Evolutionary conservation across 2,113 vertebrate species (phyloP), one percentile per base, ranked within the genome.

Genomic region (Corythornis madagascariensis): DNA sequence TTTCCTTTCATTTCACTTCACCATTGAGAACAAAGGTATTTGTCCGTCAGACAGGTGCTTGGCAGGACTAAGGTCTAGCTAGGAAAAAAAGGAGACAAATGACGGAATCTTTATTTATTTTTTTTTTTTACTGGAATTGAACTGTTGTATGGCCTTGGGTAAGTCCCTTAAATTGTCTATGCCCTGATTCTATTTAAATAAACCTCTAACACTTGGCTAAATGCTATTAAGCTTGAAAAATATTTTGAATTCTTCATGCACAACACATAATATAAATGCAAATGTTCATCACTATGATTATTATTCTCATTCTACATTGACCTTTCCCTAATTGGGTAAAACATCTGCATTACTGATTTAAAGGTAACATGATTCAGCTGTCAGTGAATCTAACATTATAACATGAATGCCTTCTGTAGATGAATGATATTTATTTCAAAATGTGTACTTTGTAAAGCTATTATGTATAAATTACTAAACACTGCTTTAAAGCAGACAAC

Each of bases 1-100:
- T 93, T 95, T 93, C 89, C 91, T 89, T 79, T 73, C 55, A 73
- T 87, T 92, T 92, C 50, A 70, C 40, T 83, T 80, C 75, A 74
- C 67, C 40, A 11, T 53, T 52, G 75, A 91, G 87, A 89, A 38
- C 56, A 77, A 80, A 43, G 7, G 14, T 86, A 89, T 88, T 92
- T 91, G 74, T 96, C 84, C 92, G 7, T 24, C 80, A 85, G 75
- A 91, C 53, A 91, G 43, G 38, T 63, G 29, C 29, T 91, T 89
- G 83, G 38, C 74, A 93, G 52, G 31, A 95, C 76, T 63, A 47
- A 94, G 42, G 11, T 87, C 74, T 76, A 60, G 33, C 28, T 66
- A 60, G 31, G 60, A 67, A 71, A 82, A 13, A 25, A 87, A 83
- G 16, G 29, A 91, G 43, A 60, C 12, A 83, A 93, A 75, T 81